phyloP scores from a whole-genome alignment of 2,113 vertebrate species.

The Pelecanus crispus region DNA sequence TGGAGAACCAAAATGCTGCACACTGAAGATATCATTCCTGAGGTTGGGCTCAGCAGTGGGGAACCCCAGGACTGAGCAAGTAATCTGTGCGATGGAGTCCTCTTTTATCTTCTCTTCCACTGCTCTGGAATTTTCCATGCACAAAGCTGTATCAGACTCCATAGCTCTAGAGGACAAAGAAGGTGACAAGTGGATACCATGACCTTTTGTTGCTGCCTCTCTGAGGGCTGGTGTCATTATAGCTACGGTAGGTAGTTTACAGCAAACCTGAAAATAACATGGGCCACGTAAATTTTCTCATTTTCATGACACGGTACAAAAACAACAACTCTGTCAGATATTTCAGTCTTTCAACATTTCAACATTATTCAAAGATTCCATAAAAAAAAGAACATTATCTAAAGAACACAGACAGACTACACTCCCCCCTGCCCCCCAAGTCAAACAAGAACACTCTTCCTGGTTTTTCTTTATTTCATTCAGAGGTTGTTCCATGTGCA shows the following conservation, averaged over 20 bases:
- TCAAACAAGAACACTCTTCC: neutral
- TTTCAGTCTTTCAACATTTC: neutral
- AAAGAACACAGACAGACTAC: neutral
- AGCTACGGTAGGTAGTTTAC: conserved; percentile 67
- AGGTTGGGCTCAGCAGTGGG: conserved; percentile 69
- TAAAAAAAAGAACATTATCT: neutral
- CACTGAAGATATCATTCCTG: conserved; percentile 68
- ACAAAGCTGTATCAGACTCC: conserved; percentile 75
- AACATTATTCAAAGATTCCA: neutral
- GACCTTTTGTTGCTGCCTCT: conserved; percentile 80
- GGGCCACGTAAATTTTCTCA: conserved; percentile 63
- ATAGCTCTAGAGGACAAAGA: conserved; percentile 75
- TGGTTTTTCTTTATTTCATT: neutral
- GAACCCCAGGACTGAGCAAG: conserved; percentile 77
- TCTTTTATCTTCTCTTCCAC: conserved; percentile 75
- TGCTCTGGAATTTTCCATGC: conserved; percentile 71
- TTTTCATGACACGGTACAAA: conserved; percentile 31
- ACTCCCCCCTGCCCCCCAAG: neutral
- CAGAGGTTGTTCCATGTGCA: neutral
- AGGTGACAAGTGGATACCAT: conserved; percentile 81
- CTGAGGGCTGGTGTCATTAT: conserved; percentile 88
- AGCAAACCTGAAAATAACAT: conserved; percentile 74
- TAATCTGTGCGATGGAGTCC: conserved; percentile 71
- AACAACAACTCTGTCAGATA: neutral
- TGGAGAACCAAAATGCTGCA: conserved; percentile 71